Base-by-base conservation (phyloP, 2,797 vertebrate species). In the Xenops minutus region DNA sequence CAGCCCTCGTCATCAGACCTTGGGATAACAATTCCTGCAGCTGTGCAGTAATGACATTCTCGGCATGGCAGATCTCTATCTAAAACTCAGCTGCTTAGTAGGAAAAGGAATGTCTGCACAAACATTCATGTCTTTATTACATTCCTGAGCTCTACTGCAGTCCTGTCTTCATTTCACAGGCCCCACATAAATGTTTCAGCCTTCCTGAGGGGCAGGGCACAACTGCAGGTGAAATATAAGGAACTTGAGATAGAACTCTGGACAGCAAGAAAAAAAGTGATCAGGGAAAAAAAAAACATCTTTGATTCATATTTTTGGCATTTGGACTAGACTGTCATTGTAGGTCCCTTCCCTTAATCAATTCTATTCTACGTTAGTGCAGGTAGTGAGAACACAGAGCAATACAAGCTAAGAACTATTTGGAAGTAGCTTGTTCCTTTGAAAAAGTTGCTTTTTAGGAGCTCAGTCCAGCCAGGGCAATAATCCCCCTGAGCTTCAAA, bases 21-120 rank as follows among this genome's bases (percentile, higher is more conserved):
- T 93, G 85, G 88, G 90, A 95, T 69, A 81, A 87, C 92, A 94
- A 73, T 93, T 95, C 72, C 85, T 49, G 43, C 86, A 96, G 94
- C 90, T 92, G 82, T 91, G 74, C 41, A 61, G 63, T 56, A 88
- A 93, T 77, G 44, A 90, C 73, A 71, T 86, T 77, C 71, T 92
- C 12, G 0, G 85, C 66, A 32, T 62, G 91, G 79, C 78, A 93
- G 66, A 96, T 89, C 83, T 88, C 81, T 80, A 48, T 93, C 85
- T 89, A 81, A 95, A 93, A 23, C 10, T 29, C 64, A 62, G 64
- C 59, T 79, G 58, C 85, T 68, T 34, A 61, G 34, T 52, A 43
- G 30, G 78, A 79, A 91, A 79, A 94, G 20, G 67, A 88, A 92
- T 73, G 73, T 63, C 67, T 93, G 72, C 73, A 86, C 66, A 89